phyloP scores from a whole-genome alignment of 2,797 vertebrate species.

The Hafferia zeledoni region DNA sequence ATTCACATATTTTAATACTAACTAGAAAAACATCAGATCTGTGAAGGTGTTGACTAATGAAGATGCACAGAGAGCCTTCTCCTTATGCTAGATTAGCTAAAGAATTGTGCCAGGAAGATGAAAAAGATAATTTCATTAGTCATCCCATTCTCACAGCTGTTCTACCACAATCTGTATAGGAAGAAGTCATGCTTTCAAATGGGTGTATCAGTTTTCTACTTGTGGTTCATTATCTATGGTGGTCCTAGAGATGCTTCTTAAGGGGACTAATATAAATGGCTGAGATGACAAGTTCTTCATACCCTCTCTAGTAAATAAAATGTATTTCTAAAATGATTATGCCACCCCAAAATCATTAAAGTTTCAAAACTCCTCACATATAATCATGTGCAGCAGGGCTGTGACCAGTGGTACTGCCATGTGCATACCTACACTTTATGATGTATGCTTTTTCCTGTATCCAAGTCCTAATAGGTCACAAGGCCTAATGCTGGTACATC shows the following conservation, averaged over 20 bases:
- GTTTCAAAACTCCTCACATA: neutral
- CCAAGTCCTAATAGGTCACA: neutral
- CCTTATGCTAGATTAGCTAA: neutral
- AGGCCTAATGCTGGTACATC: neutral
- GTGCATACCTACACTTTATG: neutral
- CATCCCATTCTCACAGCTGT: neutral
- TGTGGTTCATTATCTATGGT: neutral
- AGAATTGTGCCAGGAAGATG: neutral
- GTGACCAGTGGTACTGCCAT: fast-evolving
- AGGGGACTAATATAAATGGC: neutral
- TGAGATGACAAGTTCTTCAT: neutral
- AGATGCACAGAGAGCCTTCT: neutral
- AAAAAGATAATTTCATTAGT: neutral
- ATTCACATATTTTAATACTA: neutral
- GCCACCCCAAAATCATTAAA: neutral
- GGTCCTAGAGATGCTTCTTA: neutral
- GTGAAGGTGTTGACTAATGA: neutral
- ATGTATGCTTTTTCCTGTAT: neutral
- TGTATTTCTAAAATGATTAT: neutral
- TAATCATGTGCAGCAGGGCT: neutral
- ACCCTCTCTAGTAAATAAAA: neutral
- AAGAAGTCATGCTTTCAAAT: neutral
- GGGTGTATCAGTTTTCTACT: neutral
- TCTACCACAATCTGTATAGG: neutral
- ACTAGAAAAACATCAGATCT: neutral